A percentile compares a stretch with the other conserved stretches of the same genome.
Evolutionary conservation across 2,888 invertebrate genomes (phyloP).

Genomic region (Melanargia galathea): DNA sequence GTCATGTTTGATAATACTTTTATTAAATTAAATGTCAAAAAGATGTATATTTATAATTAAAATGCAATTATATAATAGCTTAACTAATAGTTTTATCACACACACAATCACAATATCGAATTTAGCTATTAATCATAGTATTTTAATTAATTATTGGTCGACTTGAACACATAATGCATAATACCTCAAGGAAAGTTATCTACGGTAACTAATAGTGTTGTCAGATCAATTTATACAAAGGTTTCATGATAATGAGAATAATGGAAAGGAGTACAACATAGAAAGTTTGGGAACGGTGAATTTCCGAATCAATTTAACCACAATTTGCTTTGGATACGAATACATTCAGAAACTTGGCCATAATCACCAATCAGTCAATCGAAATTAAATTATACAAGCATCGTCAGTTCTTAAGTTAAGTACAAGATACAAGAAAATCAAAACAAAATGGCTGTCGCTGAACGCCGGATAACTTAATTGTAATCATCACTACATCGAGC

Average conservation of each 20-base stretch:
- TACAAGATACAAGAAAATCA: conserved; percentile 56
- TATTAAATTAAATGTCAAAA: conserved; percentile 18
- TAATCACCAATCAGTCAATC: neutral
- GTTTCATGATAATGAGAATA: neutral
- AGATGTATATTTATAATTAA: conserved; percentile 17
- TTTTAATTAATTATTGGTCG: conserved; percentile 8
- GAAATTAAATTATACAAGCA: neutral
- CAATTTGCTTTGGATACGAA: no score
- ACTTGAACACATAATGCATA: neutral
- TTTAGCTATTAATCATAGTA: conserved; percentile 2
- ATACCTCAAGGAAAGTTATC: conserved; percentile 1
- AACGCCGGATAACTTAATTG: conserved; percentile 78
- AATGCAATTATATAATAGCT: conserved; percentile 14
- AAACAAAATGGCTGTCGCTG: conserved; percentile 71
- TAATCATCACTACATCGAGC: conserved; percentile 80
- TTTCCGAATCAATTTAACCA: no score
- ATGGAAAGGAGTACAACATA: no score
- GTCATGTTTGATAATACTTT: conserved; percentile 9
- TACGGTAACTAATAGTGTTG: neutral
- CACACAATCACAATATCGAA: conserved; percentile 4
- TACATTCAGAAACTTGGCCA: neutral
- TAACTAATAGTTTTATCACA: conserved; percentile 11
- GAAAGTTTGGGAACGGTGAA: no score
- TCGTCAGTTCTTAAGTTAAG: conserved; percentile 4
- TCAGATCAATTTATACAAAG: neutral